phyloP scores from a whole-genome alignment of 2,113 vertebrate genomes.

The Nannospalax galili region DNA sequence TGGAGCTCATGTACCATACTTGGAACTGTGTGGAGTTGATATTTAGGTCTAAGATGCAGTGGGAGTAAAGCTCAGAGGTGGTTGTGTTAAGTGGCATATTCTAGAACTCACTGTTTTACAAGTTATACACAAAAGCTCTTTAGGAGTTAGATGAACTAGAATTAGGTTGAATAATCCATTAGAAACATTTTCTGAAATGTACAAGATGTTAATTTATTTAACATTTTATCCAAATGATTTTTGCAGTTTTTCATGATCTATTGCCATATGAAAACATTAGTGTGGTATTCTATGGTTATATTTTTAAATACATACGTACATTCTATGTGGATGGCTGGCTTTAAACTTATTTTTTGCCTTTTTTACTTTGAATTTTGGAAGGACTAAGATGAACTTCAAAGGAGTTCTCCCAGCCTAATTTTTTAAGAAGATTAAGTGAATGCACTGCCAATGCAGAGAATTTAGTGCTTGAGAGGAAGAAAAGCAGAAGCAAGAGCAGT shows the following conservation, averaged over 20 bases:
- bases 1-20: not conserved
- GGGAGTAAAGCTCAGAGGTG: not conserved
- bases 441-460: not conserved
- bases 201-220: constrained; percentile 11
- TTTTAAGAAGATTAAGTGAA: constrained; percentile 60
- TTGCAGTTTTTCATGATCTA: not conserved
- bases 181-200: constrained; percentile 1
- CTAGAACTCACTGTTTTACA: not conserved
- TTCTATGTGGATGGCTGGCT: constrained; percentile 29
- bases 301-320: not conserved
- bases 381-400: constrained; percentile 59
- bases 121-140: constrained; percentile 8
- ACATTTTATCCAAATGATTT: constrained; percentile 38
- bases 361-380: constrained; percentile 35
- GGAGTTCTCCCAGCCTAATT: constrained; percentile 9
- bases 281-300: not conserved
- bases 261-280: constrained; percentile 26
- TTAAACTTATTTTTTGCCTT: not conserved
- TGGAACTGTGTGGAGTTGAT: constrained; percentile 14
- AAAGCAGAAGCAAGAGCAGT: not conserved
- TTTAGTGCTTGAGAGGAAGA: not conserved
- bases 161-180: constrained; percentile 33
- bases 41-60: not conserved
- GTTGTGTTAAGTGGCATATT: not conserved
- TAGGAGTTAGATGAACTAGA: constrained; percentile 22